Base-by-base conservation (phyloP, 92 coral and sea anemone species). In the Zoanthus sansibaricus region DNA sequence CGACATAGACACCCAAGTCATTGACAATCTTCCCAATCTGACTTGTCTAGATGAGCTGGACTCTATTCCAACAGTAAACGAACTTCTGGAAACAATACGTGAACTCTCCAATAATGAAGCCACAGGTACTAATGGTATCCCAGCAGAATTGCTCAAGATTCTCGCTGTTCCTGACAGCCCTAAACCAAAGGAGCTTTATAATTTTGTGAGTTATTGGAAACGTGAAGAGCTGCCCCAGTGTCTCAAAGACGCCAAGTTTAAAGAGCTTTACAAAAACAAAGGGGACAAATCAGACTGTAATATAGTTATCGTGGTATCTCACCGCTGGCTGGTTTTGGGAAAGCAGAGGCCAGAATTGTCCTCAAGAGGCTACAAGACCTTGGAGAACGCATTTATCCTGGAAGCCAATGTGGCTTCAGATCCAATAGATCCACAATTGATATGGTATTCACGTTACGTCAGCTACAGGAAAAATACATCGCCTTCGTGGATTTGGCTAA, bases 21-120 rank as follows among this genome's bases (percentile, higher is more conserved):
- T 59, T 59, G 66, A 59, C n/a, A 59, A 11, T 59, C n/a, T 59
- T 1, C 17, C 66, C 9, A 58, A 8, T 58, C 64, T 58, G 64
- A 58, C 64, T 58, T 58, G 64, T 58, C 18, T 58, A 11, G 64
- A 58, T 58, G 64, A 58, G 64, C 64, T 58, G 14, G 64, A 58
- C 58, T 58, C 64, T 58, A 58, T 67, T 18, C 64, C 49, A 0
- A 33, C 49, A 70, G 46, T 7, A 37, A 31, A 30, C 75, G 75
- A 70, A 70, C 46, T 21, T 70, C 44, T 70, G 76, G 51, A 71
- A 71, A 52, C 37, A 71, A 71, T 71, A 44, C 76, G 74, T 70
- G 75, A 25, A 31, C 75, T 31, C 16, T 30, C 75, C 75, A 70
- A 7, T 31, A 21, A 72, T 48, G 44, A 72, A 72, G 54, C 77